phyloP scores from a whole-genome alignment of 2,113 vertebrate genomes.

The Aix galericulata region DNA sequence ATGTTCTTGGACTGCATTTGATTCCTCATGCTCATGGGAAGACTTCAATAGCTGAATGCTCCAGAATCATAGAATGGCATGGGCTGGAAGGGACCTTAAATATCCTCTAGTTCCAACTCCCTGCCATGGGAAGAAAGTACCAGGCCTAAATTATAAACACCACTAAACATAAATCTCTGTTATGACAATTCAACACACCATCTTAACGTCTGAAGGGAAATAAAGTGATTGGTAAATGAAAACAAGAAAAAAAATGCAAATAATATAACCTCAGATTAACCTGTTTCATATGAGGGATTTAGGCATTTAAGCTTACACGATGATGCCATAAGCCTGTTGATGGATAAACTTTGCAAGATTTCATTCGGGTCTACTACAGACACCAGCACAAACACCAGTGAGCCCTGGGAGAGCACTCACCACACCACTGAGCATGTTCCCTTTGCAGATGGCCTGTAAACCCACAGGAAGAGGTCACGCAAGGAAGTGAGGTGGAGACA shows the following conservation, averaged over 20 bases:
- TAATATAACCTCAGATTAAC: background rate
- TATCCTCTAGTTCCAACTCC: too few relatives aligned
- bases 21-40: background rate
- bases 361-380: background rate
- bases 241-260: background rate
- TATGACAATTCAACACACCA: background rate
- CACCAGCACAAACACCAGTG: background rate
- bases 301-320: background rate
- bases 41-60: background rate
- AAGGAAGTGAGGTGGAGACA: background rate
- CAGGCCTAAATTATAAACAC: background rate
- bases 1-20: accelerated
- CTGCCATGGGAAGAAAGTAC: background rate
- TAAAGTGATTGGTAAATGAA: background rate
- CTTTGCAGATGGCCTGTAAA: background rate
- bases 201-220: background rate
- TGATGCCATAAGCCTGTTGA: background rate
- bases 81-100: too few relatives aligned
- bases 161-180: background rate
- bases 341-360: background rate
- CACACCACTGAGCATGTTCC: accelerated
- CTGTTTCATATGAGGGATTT: background rate
- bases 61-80: background rate
- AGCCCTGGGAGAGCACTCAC: background rate
- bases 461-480: background rate